Evolutionary conservation across 2,888 invertebrate species (phyloP).

Genomic region (Blera fallax): DNA sequence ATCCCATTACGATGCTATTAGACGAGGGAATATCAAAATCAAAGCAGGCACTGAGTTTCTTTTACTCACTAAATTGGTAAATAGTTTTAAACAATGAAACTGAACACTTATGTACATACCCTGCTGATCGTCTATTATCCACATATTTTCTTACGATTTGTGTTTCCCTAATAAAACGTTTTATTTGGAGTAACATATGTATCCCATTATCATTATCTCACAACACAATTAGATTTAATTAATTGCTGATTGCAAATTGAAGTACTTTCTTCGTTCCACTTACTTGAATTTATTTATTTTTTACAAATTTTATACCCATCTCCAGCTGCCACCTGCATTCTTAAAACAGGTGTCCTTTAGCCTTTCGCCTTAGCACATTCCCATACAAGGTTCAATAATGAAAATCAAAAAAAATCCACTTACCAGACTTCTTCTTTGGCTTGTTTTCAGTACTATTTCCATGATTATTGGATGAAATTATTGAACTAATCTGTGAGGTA

Average conservation of each 20-base stretch:
- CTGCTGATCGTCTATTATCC: no score
- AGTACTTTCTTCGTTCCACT: not conserved
- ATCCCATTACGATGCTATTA: no score
- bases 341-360: constrained; percentile 23
- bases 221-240: not conserved
- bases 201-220: not conserved
- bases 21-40: no score
- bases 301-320: not conserved
- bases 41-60: no score
- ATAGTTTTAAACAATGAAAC: no score
- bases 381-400: not conserved
- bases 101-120: no score
- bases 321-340: not conserved
- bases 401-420: constrained; percentile 70
- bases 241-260: not conserved
- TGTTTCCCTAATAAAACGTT: no score
- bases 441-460: constrained; percentile 27
- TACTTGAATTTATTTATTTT: not conserved
- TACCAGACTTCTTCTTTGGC: constrained; percentile 77
- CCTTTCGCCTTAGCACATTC: not conserved
- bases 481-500: constrained; percentile 78
- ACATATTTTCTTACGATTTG: not conserved
- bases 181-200: not conserved
- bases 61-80: no score
- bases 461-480: constrained; percentile 74